Base-by-base conservation (phyloP, 2,888 invertebrate species). In the Scelioninae gen. 1 region DNA sequence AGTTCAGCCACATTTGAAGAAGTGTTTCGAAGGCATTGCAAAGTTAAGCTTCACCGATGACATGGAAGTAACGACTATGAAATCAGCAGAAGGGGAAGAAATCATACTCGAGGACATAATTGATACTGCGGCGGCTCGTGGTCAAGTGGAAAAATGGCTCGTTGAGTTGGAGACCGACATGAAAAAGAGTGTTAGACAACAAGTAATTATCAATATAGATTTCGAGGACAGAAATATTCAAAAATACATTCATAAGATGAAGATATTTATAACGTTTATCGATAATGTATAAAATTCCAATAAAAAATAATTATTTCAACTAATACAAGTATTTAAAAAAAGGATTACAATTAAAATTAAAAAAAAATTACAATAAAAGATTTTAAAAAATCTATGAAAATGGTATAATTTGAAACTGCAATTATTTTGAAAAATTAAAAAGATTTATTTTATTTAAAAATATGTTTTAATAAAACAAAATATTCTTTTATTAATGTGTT, bases 11-110 rank as follows among this genome's bases (percentile, higher is more conserved):
- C 94, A 95, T 89, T 88, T 95, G 79, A 95, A 94, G 89, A 95
- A 95, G 86, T 95, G 94, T 85, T 95, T 95, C 91, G 94, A 95
- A 89, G 94, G 94, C 15, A 95, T 95, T 66, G 94, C 93, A 10
- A 93, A 90, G 69, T 90, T 95, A 13, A 93, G 92, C 77, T 95
- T 95, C 88, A 94, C 94, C 38, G 91, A 92, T 38, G 92, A 93
- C 43, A 91, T 94, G 88, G 93, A 94, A 87, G 94, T 94, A 47
- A 93, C 93, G 8, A 92, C 93, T 56, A 94, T 95, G 94, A 93
- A 93, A 86, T 94, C 94, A 62, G 93, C 94, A 86, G 92, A 93
- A 91, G 91, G 92, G 4, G 95, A 95, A 88, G 90, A 93, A 77
- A 93, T 94, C 16, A 84, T 88, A 76, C 91, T 94, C 31, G 92